phyloP scores from a whole-genome alignment of 2,113 vertebrate species.

The Cepphus grylle region DNA sequence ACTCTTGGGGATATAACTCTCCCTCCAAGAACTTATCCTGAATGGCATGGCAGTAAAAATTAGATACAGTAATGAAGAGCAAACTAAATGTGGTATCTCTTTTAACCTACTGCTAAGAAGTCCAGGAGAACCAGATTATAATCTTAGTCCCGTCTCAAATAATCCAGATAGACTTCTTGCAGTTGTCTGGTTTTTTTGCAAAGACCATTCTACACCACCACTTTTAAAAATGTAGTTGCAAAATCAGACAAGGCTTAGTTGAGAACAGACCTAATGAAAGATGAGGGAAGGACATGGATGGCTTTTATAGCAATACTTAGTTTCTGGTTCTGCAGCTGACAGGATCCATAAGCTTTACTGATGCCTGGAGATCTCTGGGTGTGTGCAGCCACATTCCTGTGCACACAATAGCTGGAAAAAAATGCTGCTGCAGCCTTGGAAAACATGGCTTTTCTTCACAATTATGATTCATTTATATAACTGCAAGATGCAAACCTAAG shows the following conservation, averaged over 20 bases:
- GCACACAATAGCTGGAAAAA: not conserved
- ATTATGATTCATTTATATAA: not conserved
- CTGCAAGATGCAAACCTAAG: not conserved
- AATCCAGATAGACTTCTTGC: not conserved
- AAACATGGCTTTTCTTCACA: not conserved
- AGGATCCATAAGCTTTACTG: not conserved
- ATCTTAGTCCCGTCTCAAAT: not conserved
- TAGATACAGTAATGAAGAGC: not conserved
- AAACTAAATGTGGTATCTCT: not conserved
- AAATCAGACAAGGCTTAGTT: not conserved
- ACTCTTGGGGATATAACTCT: not conserved
- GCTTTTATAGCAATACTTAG: not conserved
- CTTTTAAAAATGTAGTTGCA: not conserved
- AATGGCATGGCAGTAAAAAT: not conserved
- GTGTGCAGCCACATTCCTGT: not conserved
- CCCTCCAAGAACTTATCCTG: not conserved
- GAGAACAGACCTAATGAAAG: not conserved
- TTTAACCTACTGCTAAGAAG: not conserved
- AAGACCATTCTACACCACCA: not conserved
- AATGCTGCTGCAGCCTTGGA: not conserved
- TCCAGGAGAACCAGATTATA: not conserved
- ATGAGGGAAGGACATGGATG: not conserved
- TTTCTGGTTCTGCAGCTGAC: not conserved
- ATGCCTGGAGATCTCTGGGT: not conserved
- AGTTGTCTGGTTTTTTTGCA: not conserved